A percentile compares a stretch with the other conserved stretches of the same genome.
These are phyloP conservation scores for Muscina levida DNA, from an alignment of 2,888 invertebrate genomes.

Conservation along the genomic window DNA sequence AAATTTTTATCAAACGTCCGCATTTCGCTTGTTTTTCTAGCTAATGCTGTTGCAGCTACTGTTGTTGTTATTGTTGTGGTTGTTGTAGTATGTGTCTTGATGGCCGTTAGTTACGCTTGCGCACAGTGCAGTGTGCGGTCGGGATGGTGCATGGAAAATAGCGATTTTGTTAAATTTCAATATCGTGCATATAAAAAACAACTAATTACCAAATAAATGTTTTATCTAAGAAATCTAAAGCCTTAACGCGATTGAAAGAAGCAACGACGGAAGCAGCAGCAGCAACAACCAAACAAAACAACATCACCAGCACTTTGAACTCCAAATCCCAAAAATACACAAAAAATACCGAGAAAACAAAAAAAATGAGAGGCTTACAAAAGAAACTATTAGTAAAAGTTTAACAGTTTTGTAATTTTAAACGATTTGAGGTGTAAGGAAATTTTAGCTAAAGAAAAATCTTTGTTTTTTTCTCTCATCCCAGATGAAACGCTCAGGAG, in stretches of 20 bases:
- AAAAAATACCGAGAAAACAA: constrained; percentile 28
- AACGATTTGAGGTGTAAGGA: constrained; percentile 62
- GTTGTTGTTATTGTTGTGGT: not conserved
- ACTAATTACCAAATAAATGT: constrained; percentile 79
- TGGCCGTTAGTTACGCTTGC: constrained; percentile 8
- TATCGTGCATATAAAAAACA: constrained; percentile 75
- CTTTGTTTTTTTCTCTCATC: too few relatives aligned
- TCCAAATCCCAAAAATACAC: constrained; percentile 30
- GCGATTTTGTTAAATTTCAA: constrained; percentile 75
- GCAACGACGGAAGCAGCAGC: constrained; percentile 24
- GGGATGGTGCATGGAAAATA: constrained; percentile 53
- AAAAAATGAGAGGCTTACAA: constrained; percentile 37
- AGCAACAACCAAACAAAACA: constrained; percentile 40
- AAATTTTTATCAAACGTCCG: constrained; percentile 14
- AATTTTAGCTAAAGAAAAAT: constrained; percentile 31
- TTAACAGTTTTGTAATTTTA: constrained; percentile 68
- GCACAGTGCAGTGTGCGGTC: not conserved
- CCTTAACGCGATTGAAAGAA: constrained; percentile 51
- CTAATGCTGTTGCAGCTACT: constrained; percentile 19
- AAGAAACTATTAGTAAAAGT: constrained; percentile 75
- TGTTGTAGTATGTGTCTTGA: not conserved
- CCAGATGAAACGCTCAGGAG: not conserved
- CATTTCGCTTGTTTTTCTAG: constrained; percentile 22
- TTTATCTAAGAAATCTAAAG: constrained; percentile 75
- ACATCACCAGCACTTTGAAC: constrained; percentile 66